phyloP scores from a whole-genome alignment of 2,888 invertebrate genomes.

The Melieria crassipennis region DNA sequence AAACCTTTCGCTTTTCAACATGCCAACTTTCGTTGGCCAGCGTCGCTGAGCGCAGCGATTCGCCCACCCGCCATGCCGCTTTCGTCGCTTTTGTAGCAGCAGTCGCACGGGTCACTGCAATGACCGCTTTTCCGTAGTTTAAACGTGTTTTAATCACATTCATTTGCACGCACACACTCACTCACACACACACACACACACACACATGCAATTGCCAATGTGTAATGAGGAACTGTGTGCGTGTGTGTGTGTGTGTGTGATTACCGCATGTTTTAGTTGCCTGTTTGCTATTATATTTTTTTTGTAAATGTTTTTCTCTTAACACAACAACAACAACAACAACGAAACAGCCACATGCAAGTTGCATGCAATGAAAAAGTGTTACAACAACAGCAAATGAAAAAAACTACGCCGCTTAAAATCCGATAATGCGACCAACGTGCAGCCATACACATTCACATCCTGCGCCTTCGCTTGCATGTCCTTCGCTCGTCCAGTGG shows the following conservation, averaged over 20 bases:
- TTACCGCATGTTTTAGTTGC: constrained; percentile 2
- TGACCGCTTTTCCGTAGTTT: constrained; percentile 40
- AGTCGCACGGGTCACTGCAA: constrained; percentile 29
- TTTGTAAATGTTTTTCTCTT: too few relatives aligned
- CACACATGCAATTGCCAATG: neutral
- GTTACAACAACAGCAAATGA: neutral
- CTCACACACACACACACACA: neutral
- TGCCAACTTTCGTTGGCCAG: constrained; percentile 22
- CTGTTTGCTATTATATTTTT: neutral
- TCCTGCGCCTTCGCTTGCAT: constrained; percentile 13
- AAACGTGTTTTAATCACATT: constrained; percentile 39
- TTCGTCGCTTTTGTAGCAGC: neutral
- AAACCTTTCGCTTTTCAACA: constrained; percentile 41
- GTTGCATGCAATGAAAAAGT: constrained; percentile 1
- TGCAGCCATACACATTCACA: constrained; percentile 11
- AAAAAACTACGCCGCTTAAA: neutral
- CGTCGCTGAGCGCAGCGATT: constrained; percentile 10
- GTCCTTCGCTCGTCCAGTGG: neutral
- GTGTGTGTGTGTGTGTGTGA: constrained; percentile 10
- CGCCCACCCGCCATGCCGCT: neutral
- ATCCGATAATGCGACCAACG: constrained; percentile 16
- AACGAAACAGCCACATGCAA: neutral
- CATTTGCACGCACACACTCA: constrained; percentile 24
- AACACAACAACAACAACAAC: neutral
- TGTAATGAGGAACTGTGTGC: neutral